These are phyloP conservation scores for Anoncus sp. DNA, from an alignment of 2,888 invertebrate species.

Conservation along the genomic window DNA sequence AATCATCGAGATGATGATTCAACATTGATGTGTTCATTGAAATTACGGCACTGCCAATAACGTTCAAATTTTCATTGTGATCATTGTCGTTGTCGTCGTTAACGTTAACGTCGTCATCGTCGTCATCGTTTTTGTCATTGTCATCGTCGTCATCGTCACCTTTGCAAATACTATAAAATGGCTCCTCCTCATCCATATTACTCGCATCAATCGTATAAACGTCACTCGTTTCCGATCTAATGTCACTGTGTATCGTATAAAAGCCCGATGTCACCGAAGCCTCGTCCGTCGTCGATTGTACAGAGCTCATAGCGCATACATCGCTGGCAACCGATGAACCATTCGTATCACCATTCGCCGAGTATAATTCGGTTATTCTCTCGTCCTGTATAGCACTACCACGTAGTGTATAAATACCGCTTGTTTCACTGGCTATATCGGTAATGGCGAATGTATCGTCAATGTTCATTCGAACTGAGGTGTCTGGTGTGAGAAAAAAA, in stretches of 20 bases:
- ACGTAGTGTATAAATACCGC: conserved; percentile 93
- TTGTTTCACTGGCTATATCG: conserved; percentile 90
- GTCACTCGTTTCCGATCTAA: conserved; percentile 81
- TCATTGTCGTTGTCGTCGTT: too few relatives aligned
- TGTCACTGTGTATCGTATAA: conserved; percentile 81
- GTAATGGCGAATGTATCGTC: conserved; percentile 71
- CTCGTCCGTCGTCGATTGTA: conserved; percentile 81
- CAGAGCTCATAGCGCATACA: conserved; percentile 79
- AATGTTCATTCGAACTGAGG: conserved; percentile 50
- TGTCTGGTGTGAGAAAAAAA: conserved; percentile 30
- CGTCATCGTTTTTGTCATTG: conserved; percentile 75
- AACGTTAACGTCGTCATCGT: conserved; percentile 57
- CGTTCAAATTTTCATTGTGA: too few relatives aligned
- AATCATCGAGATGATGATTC: conserved; percentile 70
- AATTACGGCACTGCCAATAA: conserved; percentile 52
- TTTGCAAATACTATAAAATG: conserved; percentile 81
- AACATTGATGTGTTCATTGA: conserved; percentile 61
- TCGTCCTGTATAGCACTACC: conserved; percentile 82
- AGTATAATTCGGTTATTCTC: conserved; percentile 76
- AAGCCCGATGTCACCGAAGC: conserved; percentile 82
- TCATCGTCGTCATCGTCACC: conserved; percentile 75
- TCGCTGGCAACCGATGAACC: conserved; percentile 78
- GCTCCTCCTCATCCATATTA: conserved; percentile 78
- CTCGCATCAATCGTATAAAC: conserved; percentile 78
- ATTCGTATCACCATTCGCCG: conserved; percentile 76